Base-by-base conservation (phyloP, 1,140 invertebrate species). In the Drosophila simulans region DNA sequence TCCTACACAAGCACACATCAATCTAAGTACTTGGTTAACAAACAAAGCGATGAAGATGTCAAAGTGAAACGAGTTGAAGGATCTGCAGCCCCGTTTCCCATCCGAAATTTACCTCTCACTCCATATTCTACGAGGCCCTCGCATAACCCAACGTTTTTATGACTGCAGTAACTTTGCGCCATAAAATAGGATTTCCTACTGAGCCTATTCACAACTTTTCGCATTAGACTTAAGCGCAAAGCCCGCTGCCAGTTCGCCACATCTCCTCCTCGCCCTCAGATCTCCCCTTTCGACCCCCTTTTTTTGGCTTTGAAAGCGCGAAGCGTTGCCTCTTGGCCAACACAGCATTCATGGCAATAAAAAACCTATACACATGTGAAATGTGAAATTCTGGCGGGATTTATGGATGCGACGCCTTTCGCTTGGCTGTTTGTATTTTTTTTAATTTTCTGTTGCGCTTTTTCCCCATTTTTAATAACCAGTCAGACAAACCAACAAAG, bases 101-200 rank as follows among this genome's bases (percentile, higher is more conserved):
- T 3, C 25, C 20, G 27, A 48, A n/a, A 27, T 56, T 25, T 37
- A 40, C 27, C 51, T 45, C 43, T 22, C 34, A 39, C 42, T n/a
- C 40, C 37, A 12, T 11, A 1, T 17, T 13, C n/a, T 7, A 3
- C 35, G 22, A 22, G 48, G 37, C 25, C 35, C 45, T 45, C 49
- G 60, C 56, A 73, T 78, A 78, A 80, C 52, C 63, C 82, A 88
- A 65, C 70, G 82, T 70, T 89, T 89, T 89, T 89, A 89, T 89
- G 84, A 89, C 84, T 89, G 84, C 84, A 89, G 84, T 89, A 89
- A 90, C 84, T 89, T 89, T 89, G 63, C 77, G 69, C 84, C 84
- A 89, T 89, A 89, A 89, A 89, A 89, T 89, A 89, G 84, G 84
- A 89, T 89, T 89, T 89, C 85, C 85, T 84, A 84, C 84, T 89